phyloP scores from a whole-genome alignment of 1,140 invertebrate species.

The Chironomus tepperi region DNA sequence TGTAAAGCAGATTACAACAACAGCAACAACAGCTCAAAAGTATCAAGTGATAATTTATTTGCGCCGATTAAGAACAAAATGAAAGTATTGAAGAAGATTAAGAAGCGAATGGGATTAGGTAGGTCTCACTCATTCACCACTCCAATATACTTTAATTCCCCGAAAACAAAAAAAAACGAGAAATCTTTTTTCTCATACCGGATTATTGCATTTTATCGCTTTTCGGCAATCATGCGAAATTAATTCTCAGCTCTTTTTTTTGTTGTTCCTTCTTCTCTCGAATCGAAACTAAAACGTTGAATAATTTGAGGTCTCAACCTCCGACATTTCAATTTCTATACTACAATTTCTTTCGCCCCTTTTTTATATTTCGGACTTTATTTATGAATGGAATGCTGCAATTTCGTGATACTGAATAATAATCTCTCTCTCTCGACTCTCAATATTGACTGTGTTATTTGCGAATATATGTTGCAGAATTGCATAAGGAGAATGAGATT shows the following conservation, averaged over 20 bases:
- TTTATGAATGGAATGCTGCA: neutral
- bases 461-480: no score
- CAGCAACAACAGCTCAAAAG: neutral
- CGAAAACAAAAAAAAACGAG: no score
- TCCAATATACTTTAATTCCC: no score
- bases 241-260: neutral
- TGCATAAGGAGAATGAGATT: no score
- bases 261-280: no score
- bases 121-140: neutral
- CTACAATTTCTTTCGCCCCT: no score
- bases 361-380: neutral
- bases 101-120: conserved; percentile 25
- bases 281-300: no score
- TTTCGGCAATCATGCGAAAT: neutral
- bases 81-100: conserved; percentile 25
- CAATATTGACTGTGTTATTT: no score
- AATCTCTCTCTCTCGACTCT: neutral
- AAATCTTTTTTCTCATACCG: no score
- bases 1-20: conserved; percentile 10
- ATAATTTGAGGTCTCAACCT: neutral
- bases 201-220: neutral
- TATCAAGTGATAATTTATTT: conserved; percentile 20
- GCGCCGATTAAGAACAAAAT: conserved; percentile 24
- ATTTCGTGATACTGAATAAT: conserved; percentile 3
- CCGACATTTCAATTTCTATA: neutral